Evolutionary conservation across 2,797 vertebrate species (phyloP).

Genomic region (Odontamblyopus rebecca): DNA sequence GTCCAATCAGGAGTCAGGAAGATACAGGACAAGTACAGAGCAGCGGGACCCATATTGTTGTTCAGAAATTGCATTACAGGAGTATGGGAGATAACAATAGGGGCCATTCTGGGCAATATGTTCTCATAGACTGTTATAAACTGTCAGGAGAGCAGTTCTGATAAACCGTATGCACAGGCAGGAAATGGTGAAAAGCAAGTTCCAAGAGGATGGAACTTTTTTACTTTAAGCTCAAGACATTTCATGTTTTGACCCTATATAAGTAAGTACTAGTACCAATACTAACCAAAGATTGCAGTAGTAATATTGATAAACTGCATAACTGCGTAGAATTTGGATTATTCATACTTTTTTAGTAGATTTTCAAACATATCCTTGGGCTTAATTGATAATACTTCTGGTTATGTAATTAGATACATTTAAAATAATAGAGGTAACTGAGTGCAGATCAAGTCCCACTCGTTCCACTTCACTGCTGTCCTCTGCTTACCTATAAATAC

Average conservation of each 20-base stretch:
- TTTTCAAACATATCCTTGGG: too few relatives aligned
- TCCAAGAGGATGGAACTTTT: not conserved
- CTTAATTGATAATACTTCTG: too few relatives aligned
- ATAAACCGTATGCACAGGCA: constrained; percentile 25
- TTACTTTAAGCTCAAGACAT: not conserved
- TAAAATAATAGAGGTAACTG: too few relatives aligned
- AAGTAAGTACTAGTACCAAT: too few relatives aligned
- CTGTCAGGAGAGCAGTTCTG: constrained; percentile 46
- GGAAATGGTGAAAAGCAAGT: not conserved
- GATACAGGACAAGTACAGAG: constrained; percentile 26
- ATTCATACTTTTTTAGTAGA: too few relatives aligned
- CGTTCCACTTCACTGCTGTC: too few relatives aligned
- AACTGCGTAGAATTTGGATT: too few relatives aligned
- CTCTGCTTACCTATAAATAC: too few relatives aligned
- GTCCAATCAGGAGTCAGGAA: constrained; percentile 60
- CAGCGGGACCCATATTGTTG: constrained; percentile 53
- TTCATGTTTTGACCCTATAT: not conserved
- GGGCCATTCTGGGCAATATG: constrained; percentile 31
- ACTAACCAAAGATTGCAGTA: too few relatives aligned
- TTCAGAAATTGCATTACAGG: constrained; percentile 71
- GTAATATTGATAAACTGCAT: too few relatives aligned
- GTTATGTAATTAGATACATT: too few relatives aligned
- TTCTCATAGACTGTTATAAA: constrained; percentile 53
- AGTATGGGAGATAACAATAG: constrained; percentile 54
- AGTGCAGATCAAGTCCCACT: too few relatives aligned